Base-by-base conservation (phyloP, 2,113 vertebrate genomes). In the Leptocoma aspasia region DNA sequence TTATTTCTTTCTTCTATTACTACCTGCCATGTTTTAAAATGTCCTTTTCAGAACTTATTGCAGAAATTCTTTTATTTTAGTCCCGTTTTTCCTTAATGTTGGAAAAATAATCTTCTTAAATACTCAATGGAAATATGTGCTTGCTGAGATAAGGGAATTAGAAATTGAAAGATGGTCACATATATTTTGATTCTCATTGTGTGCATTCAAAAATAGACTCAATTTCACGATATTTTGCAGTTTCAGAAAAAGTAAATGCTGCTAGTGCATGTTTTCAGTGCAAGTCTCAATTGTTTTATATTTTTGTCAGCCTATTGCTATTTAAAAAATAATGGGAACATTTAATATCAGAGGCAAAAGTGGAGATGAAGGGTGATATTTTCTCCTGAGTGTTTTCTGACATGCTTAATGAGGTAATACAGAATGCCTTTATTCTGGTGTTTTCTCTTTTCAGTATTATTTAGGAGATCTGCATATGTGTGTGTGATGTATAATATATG, bases 201-300 rank as follows among this genome's bases (percentile, higher is more conserved):
- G 22, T 82, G 61, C 23, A 7, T 87, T 85, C 49, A 79, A 79
- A 92, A 69, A 89, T 20, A 92, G 31, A 39, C n/a, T 84, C 11
- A 45, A 49, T 82, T 94, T 95, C 56, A 33, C 6, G 1, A 84
- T 28, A 11, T 33, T 87, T 77, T 35, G 54, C 50, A 63, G 21
- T 77, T 90, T 88, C 82, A 86, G 66, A 63, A 79, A 37, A 85
- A 69, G n/a, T 49, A 92, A 81, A 83, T 89, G 81, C 64, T 94
- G 44, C 35, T 79, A 20, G 49, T 72, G 49, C 63, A 50, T 77
- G 52, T 87, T 94, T 92, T 56, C 49, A 45, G 2, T 91, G 53
- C 30, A 50, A 79, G 31, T 65, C 73, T 91, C 56, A 64, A 20
- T 71, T 81, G n/a, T 86, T 91, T 49, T 82, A 1, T 27, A 19